Percentiles rank a stretch among this genome's conserved stretches.
Conservation (phyloP, 2,888 invertebrate species). For the Molanna angustata region DNA sequence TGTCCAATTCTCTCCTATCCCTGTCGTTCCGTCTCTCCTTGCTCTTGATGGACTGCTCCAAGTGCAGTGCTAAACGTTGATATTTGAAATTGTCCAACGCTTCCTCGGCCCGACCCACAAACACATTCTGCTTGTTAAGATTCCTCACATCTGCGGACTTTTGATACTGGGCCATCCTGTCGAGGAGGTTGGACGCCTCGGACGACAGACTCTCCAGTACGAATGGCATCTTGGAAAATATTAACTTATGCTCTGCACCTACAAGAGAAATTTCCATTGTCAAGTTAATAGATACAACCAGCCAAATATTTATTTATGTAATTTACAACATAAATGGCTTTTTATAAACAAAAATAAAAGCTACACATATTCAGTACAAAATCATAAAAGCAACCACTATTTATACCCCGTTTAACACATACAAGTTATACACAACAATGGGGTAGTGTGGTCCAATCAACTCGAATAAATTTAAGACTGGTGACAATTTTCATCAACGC, state of each 20-base stretch:
- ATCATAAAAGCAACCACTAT: too few relatives aligned
- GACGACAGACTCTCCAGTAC: slow-evolving; percentile 42
- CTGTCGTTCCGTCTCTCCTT: slow-evolving; percentile 45
- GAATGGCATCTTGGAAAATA: slow-evolving; percentile 37
- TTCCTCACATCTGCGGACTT: slow-evolving; percentile 37
- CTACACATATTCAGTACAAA: too few relatives aligned
- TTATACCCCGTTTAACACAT: too few relatives aligned
- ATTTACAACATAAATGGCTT: too few relatives aligned
- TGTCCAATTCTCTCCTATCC: slow-evolving; percentile 39
- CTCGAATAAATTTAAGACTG: too few relatives aligned
- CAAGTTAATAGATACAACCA: neutral
- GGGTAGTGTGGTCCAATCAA: too few relatives aligned
- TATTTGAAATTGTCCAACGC: slow-evolving; percentile 40
- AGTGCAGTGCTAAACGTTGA: slow-evolving; percentile 45
- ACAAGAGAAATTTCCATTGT: neutral
- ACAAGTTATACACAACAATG: too few relatives aligned
- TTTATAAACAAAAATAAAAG: too few relatives aligned
- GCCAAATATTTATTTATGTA: too few relatives aligned
- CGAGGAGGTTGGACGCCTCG: slow-evolving; percentile 42
- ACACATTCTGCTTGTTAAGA: slow-evolving; percentile 42
- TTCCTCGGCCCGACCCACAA: slow-evolving; percentile 40
- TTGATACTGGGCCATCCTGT: slow-evolving; percentile 38
- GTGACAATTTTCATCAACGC: too few relatives aligned
- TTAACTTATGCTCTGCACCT: slow-evolving; percentile 21
- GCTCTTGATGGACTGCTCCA: slow-evolving; percentile 44